Evolutionary conservation across 2,113 vertebrate species (phyloP), one percentile per base, ranked within the genome.

Genomic region (Prochilodus magdalenae): DNA sequence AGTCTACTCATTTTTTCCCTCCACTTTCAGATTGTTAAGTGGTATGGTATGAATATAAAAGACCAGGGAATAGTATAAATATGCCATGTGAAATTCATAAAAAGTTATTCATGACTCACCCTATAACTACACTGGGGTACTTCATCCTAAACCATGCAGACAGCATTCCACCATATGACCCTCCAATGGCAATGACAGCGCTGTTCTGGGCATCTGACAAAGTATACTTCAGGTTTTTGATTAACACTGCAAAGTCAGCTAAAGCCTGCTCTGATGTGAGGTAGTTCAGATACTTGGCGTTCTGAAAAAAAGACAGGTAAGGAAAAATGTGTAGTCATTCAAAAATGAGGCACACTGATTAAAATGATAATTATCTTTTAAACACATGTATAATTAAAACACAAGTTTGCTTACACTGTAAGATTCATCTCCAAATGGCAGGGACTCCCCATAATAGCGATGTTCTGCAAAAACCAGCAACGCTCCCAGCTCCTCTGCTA

Each of bases 111-210:
- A 67, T 33, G 27, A 69, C 94, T 97, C 90, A 99, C 98, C 98
- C 97, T 82, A 90, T 91, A 55, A 98, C 96, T 67, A 95, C 4
- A 36, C 96, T 94, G 60, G 97, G 97, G 84, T 98, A 99, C 83
- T 99, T 99, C 97, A 99, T 99, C 89, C 98, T 94, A 86, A 99
- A 90, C 98, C 98, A 99, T 63, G 97, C 97, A 3, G 98, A 92
- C 30, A 99, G 94, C 97, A 99, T 97, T 65, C 98, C 97, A 24
- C 97, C 97, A 0, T 99, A 99, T 11, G 97, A 99, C 0, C 97
- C 97, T 36, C 98, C 97, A 0, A 99, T n/a, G 18, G 97, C 95
- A 49, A 99, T 96, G 76, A 97, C 95, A 0, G 97, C 95, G 73
- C 97, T 97, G 53, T 92, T 78, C 82, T 49, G 85, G 18, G 95